Evolutionary conservation across 2,888 invertebrate species (phyloP), one percentile per base, ranked within the genome.

Genomic region (Acheta domesticus): DNA sequence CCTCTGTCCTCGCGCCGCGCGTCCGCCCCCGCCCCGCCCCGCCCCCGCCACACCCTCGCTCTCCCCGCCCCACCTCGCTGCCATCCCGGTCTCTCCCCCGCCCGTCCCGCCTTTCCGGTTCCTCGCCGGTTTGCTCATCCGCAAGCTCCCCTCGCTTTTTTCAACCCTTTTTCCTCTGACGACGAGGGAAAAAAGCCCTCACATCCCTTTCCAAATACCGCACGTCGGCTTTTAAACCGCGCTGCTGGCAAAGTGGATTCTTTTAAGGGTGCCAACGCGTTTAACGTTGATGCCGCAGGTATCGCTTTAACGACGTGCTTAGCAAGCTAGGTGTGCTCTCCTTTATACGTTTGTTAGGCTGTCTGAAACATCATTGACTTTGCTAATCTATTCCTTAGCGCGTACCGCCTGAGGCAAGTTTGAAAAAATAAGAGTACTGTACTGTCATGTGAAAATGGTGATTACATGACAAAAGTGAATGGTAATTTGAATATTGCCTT

Each of bases 171-270:
- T 36, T 62, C 62, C 62, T 62, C 62, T n/a, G 62, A 5, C 62
- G 62, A n/a, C 62, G 62, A 62, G n/a, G n/a, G n/a, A 62, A 62
- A 62, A 62, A 62, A 62, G 62, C n/a, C 36, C 62, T 62, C 62
- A 62, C 62, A 62, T 62, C 62, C 62, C 62, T 62, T 62, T 62
- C 62, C 62, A 62, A 62, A 62, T 62, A 11, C 62, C 62, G 62
- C 62, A 62, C 62, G 62, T 62, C 62, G 62, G 62, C 62, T 62
- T 62, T 62, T 62, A 62, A 62, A 62, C 62, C 62, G 62, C 62
- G n/a, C 62, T n/a, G 14, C 62, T n/a, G 14, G 62, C 62, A 62
- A 14, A 62, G 62, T 19, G 62, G 62, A 62, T 62, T 62, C 62
- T 62, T 62, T 62, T 62, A 62, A n/a, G 62, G 62, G 62, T n/a